A percentile compares a stretch with the other conserved stretches of the same genome.
These are phyloP conservation scores for Gadopsis bispinosus DNA, from an alignment of 2,797 vertebrate genomes.

Conservation along the genomic window DNA sequence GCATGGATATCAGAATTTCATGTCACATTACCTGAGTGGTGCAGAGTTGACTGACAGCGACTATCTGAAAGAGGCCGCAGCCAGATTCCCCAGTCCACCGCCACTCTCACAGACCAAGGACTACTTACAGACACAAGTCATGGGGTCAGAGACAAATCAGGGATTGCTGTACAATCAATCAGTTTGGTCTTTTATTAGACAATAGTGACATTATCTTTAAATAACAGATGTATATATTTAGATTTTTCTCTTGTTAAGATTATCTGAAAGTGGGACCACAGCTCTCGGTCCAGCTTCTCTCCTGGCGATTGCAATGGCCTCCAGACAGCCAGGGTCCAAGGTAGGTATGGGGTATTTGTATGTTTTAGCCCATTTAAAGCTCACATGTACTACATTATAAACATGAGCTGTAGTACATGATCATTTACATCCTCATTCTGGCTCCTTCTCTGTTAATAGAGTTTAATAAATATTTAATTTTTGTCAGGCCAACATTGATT, in stretches of 20 bases:
- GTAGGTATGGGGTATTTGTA: conserved; percentile 47
- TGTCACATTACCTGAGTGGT: conserved; percentile 54
- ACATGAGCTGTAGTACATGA: neutral
- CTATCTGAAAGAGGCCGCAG: conserved; percentile 70
- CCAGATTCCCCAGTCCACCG: conserved; percentile 71
- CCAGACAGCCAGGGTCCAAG: conserved; percentile 82
- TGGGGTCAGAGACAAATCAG: conserved; percentile 59
- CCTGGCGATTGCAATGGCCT: conserved; percentile 79
- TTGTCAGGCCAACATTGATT: neutral
- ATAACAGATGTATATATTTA: neutral
- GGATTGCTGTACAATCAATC: neutral
- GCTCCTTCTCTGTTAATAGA: neutral
- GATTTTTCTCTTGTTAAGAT: conserved; percentile 48
- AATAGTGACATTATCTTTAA: neutral
- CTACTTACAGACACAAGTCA: conserved; percentile 72
- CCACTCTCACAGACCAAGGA: conserved; percentile 74
- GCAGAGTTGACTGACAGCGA: conserved; percentile 67
- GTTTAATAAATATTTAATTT: neutral
- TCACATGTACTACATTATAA: neutral
- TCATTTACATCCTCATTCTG: neutral
- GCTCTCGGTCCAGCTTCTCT: conserved; percentile 85
- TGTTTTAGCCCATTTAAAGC: neutral
- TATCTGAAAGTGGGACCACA: conserved; percentile 77
- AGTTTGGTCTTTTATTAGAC: neutral
- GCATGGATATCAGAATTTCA: conserved; percentile 68